Evolutionary conservation across 1,140 invertebrate genomes (phyloP).

Genomic region (Penaeus chinensis): DNA sequence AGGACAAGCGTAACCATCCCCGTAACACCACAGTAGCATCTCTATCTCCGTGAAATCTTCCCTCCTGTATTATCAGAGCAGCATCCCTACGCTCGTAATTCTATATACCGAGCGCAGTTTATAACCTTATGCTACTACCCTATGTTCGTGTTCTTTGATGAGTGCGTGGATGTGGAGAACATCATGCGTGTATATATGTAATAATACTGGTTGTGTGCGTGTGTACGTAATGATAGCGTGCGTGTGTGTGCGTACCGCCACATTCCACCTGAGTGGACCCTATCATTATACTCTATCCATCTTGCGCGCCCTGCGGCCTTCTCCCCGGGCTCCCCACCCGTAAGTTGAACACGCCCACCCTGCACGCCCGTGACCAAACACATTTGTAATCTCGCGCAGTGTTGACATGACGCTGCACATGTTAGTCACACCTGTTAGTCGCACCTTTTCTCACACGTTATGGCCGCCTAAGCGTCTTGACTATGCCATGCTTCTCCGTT

Average conservation of each 20-base stretch:
- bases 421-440: slow-evolving; percentile 45
- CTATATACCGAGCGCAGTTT: no score
- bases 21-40: no score
- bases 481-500: slow-evolving; percentile 8
- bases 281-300: slow-evolving; percentile 59
- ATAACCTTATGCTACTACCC: background rate
- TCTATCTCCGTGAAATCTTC: no score
- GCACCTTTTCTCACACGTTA: slow-evolving; percentile 20
- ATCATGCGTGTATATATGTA: slow-evolving; percentile 13
- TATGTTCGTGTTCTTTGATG: background rate
- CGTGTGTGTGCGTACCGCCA: slow-evolving; percentile 47
- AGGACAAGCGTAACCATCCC: no score
- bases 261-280: slow-evolving; percentile 56
- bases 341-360: slow-evolving; percentile 29
- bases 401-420: slow-evolving; percentile 55
- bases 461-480: background rate
- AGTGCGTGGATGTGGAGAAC: slow-evolving; percentile 3
- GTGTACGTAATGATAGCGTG: slow-evolving; percentile 39
- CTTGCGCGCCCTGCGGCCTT: slow-evolving; percentile 43
- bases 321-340: slow-evolving; percentile 17
- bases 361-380: slow-evolving; percentile 55
- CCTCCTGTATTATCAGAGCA: no score
- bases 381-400: slow-evolving; percentile 40
- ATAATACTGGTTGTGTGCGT: slow-evolving; percentile 4
- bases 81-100: no score